Evolutionary conservation across 53 echinoderm and acorn worm species (phyloP).

Genomic region (Crossaster papposus): DNA sequence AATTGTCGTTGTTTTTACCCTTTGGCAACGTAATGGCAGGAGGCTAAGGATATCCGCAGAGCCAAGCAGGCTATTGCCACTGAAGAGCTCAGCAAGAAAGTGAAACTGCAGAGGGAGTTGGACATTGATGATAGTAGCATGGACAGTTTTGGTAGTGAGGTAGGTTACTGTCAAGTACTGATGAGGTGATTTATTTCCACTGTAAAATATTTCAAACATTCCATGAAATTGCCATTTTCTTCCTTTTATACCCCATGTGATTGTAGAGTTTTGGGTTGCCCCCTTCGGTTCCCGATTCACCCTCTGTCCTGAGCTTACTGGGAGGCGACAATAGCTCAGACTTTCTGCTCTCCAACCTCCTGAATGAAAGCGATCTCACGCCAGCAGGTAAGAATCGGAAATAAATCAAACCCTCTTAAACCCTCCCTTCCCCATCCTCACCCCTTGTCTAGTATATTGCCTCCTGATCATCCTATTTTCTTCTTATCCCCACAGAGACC

Average conservation of each 20-base stretch:
- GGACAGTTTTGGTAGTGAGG: slow-evolving; percentile 95
- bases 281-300: slow-evolving; percentile 94
- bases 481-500: slow-evolving; percentile 58
- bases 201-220: background rate
- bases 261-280: slow-evolving; percentile 68
- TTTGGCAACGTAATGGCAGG: slow-evolving; percentile 62
- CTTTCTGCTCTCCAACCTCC: slow-evolving; percentile 83
- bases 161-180: background rate
- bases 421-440: background rate
- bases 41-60: slow-evolving; percentile 96
- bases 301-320: slow-evolving; percentile 89
- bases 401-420: no score
- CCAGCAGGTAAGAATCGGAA: slow-evolving; percentile 77
- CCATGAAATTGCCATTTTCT: background rate
- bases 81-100: slow-evolving; percentile 45
- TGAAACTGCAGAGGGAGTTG: slow-evolving; percentile 54
- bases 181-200: background rate
- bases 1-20: background rate
- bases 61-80: slow-evolving; percentile 80
- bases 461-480: background rate
- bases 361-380: slow-evolving; percentile 95
- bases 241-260: background rate
- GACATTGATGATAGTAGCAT: slow-evolving; percentile 87
- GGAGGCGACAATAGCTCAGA: slow-evolving; percentile 98
- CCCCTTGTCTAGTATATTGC: background rate